These are phyloP conservation scores for Euphydryas editha DNA, from an alignment of 2,888 invertebrate genomes.

Conservation along the genomic window DNA sequence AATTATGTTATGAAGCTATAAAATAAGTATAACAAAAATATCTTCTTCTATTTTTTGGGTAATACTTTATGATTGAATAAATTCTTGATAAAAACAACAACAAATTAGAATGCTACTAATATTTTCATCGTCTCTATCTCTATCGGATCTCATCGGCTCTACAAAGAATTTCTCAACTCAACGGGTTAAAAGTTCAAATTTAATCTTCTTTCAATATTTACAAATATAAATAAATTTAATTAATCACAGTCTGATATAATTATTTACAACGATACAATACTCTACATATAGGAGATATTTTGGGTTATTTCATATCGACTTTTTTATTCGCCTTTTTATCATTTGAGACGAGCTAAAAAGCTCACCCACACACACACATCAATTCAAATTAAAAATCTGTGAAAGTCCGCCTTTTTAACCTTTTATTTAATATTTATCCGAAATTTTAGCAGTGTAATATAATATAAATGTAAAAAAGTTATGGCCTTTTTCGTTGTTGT, in stretches of 20 bases:
- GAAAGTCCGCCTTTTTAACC: conserved; percentile 47
- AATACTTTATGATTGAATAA: neutral
- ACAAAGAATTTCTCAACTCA: neutral
- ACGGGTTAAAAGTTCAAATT: conserved; percentile 38
- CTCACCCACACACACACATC: conserved; percentile 63
- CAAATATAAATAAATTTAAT: too few species aligned
- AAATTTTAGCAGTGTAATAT: neutral
- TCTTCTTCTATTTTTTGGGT: neutral
- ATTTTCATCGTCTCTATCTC: neutral
- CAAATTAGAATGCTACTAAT: neutral
- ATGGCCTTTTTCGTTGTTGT: too few species aligned
- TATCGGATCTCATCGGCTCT: neutral
- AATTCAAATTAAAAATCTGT: conserved; percentile 44
- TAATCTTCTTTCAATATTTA: too few species aligned
- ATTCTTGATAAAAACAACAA: too few species aligned
- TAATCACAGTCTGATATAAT: conserved; percentile 65
- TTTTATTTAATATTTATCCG: conserved; percentile 12
- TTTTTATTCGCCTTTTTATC: conserved; percentile 26
- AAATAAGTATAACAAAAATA: neutral
- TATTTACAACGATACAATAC: too few species aligned
- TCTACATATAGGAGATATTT: conserved; percentile 32
- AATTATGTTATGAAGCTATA: neutral
- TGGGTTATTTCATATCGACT: neutral
- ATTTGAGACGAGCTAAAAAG: conserved; percentile 44
- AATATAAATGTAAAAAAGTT: conserved; percentile 10